phyloP scores from a whole-genome alignment of 2,113 vertebrate genomes.

The Casuarius casuarius region DNA sequence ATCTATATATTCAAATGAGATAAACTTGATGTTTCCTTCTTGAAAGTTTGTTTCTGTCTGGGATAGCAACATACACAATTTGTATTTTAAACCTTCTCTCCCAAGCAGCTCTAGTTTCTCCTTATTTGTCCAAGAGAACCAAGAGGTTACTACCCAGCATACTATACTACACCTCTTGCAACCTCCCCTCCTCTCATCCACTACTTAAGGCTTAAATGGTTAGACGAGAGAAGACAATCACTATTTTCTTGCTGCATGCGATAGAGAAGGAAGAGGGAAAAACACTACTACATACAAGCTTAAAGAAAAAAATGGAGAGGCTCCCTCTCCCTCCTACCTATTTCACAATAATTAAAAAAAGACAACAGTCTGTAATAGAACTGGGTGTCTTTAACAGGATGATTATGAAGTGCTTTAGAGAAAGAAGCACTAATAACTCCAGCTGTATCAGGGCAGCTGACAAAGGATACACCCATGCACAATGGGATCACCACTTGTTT shows the following conservation, averaged over 20 bases:
- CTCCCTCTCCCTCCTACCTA: not conserved
- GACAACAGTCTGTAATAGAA: not conserved
- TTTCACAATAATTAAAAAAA: not conserved
- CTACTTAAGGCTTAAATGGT: not conserved
- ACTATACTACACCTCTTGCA: not conserved
- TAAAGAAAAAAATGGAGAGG: not conserved
- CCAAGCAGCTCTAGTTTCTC: not conserved
- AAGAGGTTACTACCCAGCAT: not conserved
- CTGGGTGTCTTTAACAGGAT: not conserved
- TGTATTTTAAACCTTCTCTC: not conserved
- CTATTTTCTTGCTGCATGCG: not conserved
- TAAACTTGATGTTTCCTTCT: not conserved
- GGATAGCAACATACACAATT: not conserved
- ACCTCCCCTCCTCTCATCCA: not conserved
- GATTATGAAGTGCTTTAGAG: not conserved
- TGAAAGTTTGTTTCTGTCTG: not conserved
- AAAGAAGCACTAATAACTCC: rapidly evolving
- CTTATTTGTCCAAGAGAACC: not conserved
- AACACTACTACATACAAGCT: not conserved
- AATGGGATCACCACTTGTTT: not conserved
- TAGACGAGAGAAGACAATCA: not conserved
- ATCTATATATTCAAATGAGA: not conserved
- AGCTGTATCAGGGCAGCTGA: not conserved
- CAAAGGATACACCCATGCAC: not conserved
- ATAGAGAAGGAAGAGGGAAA: not conserved